Base-by-base conservation (phyloP, 2,113 vertebrate genomes). In the Festucalex cinctus region DNA sequence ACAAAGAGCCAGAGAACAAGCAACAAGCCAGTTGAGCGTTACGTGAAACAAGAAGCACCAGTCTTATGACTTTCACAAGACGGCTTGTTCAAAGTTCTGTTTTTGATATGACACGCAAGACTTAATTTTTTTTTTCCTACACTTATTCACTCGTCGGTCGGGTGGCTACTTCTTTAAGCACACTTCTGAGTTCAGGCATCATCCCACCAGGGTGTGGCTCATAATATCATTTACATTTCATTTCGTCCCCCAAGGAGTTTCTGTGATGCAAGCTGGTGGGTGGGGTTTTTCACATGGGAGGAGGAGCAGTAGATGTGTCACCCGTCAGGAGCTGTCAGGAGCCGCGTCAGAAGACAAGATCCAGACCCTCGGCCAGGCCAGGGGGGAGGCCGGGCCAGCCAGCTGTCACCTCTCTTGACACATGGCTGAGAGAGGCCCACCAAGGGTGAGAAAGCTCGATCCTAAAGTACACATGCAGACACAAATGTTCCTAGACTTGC, bases 321-420 rank as follows among this genome's bases (percentile, higher is more conserved):
- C 79, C 75, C 80, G 73, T 86, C 83, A 84, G 85, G 79, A 76
- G 84, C 82, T 86, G 85, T 88, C 84, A 87, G 81, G 79, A 70
- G 81, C 81, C 83, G 89, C 83, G 89, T 88, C 85, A 82, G 80
- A 81, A 74, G 81, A 89, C 82, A 75, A 79, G 81, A 90, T 83
- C 88, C 87, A 88, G 87, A 90, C 57, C 84, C 69, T 66, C 24
- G 77, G 74, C 82, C 78, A 75, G 82, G n/a, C n/a, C n/a, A n/a
- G n/a, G n/a, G n/a, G 68, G 86, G 79, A 85, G 77, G 81, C 85
- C 83, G 49, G 79, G 85, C 83, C 82, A 77, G 83, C 79, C 87
- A 89, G 88, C 88, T 88, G 90, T 88, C 88, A 90, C 86, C 85
- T 85, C 83, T 66, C 81, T n/a, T 76, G 88, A 88, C 87, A 85